These are phyloP conservation scores for Echinometra lucunter DNA, from an alignment of 53 echinoderm and acorn worm species.

Conservation along the genomic window DNA sequence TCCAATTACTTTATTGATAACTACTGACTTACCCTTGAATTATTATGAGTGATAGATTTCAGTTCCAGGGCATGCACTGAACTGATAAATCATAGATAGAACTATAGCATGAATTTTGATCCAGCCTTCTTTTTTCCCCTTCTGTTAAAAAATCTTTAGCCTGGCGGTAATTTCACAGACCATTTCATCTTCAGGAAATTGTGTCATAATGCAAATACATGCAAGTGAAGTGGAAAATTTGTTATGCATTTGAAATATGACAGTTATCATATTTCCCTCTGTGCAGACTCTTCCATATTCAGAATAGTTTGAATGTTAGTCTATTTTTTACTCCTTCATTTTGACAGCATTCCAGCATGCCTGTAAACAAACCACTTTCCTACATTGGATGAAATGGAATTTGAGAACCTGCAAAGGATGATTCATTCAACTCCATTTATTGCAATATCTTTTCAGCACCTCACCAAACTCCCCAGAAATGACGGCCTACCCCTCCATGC, in stretches of 20 bases:
- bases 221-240: background rate
- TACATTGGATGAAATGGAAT: constrained; percentile 11
- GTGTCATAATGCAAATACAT: background rate
- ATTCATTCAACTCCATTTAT: constrained; percentile 27
- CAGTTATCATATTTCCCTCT: background rate
- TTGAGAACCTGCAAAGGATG: background rate
- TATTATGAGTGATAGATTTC: no score
- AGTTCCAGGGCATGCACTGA: no score
- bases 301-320: background rate
- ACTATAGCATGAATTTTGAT: no score
- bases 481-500: background rate
- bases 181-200: no score
- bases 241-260: background rate
- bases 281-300: background rate
- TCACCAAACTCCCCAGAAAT: background rate
- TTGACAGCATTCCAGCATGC: background rate
- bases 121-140: no score
- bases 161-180: no score
- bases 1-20: no score
- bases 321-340: background rate
- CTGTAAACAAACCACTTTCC: background rate
- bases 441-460: constrained; percentile 20
- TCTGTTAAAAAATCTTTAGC: no score
- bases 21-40: no score
- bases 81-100: no score